phyloP scores from a whole-genome alignment of 2,888 invertebrate genomes.

The Rotaria magnacalcarata region DNA sequence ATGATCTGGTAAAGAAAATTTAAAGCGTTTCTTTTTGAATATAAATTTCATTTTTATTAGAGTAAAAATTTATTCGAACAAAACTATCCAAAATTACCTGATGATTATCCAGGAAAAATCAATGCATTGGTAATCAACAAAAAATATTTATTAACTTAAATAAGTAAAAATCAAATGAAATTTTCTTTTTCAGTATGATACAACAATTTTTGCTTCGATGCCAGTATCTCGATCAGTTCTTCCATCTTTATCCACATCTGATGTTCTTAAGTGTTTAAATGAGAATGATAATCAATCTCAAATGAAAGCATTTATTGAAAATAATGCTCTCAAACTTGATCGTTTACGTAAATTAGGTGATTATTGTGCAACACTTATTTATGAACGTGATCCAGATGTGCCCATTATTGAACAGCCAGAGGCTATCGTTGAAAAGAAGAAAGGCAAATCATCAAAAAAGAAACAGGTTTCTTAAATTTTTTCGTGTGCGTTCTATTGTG shows the following conservation, averaged over 20 bases:
- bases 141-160: neutral
- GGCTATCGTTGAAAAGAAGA: neutral
- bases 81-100: conserved; percentile 4
- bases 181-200: neutral
- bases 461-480: neutral
- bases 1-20: neutral
- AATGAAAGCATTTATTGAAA: neutral
- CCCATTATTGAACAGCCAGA: neutral
- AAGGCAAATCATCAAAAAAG: neutral
- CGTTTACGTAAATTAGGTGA: neutral
- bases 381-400: neutral
- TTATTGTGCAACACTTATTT: conserved; percentile 6
- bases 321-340: neutral
- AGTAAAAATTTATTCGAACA: conserved; percentile 26
- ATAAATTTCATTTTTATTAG: neutral
- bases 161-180: neutral
- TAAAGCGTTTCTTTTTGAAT: neutral
- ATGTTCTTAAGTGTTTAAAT: neutral
- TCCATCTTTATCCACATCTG: neutral
- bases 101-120: neutral
- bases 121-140: neutral
- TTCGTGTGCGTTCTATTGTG: neutral
- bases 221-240: neutral
- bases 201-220: neutral
- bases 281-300: neutral